phyloP scores from a whole-genome alignment of 2,888 invertebrate species.

The Eucera pruinosa region DNA sequence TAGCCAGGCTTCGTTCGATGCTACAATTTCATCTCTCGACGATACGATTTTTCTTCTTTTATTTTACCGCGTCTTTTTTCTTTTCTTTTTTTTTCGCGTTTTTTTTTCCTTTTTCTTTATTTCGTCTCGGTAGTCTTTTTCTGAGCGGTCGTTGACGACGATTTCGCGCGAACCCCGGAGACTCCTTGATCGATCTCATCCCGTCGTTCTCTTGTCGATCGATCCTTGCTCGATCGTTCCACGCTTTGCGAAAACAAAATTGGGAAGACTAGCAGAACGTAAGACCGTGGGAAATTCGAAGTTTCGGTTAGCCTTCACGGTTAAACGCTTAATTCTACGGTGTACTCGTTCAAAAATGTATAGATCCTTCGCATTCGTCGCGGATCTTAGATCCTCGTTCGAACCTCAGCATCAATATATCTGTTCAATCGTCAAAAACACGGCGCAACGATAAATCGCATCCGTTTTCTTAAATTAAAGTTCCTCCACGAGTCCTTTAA shows the following conservation, averaged over 20 bases:
- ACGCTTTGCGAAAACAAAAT: conserved; percentile 24
- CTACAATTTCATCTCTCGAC: conserved; percentile 72
- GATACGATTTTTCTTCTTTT: conserved; percentile 38
- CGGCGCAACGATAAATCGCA: not conserved
- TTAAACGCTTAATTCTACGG: conserved; percentile 12
- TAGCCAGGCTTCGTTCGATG: conserved; percentile 76
- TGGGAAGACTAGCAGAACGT: conserved; percentile 43
- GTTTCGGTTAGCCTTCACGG: conserved; percentile 5
- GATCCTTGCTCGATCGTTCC: not conserved
- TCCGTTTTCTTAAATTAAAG: not conserved
- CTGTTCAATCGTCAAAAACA: not conserved
- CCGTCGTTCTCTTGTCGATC: not conserved
- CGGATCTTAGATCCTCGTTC: not conserved
- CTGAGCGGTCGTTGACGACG: conserved; percentile 64
- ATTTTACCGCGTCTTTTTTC: not conserved
- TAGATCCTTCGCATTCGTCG: too few species aligned
- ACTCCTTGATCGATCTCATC: conserved; percentile 16
- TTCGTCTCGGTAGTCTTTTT: conserved; percentile 6
- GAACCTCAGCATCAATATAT: not conserved
- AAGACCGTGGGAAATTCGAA: conserved; percentile 18
- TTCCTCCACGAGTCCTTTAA: not conserved
- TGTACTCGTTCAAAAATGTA: conserved; percentile 2
- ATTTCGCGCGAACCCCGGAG: conserved; percentile 33
- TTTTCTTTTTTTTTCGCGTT: conserved; percentile 1
- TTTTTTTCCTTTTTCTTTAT: not conserved